Evolutionary conservation across 2,888 invertebrate genomes (phyloP).

Genomic region (Cephus pygmeus): DNA sequence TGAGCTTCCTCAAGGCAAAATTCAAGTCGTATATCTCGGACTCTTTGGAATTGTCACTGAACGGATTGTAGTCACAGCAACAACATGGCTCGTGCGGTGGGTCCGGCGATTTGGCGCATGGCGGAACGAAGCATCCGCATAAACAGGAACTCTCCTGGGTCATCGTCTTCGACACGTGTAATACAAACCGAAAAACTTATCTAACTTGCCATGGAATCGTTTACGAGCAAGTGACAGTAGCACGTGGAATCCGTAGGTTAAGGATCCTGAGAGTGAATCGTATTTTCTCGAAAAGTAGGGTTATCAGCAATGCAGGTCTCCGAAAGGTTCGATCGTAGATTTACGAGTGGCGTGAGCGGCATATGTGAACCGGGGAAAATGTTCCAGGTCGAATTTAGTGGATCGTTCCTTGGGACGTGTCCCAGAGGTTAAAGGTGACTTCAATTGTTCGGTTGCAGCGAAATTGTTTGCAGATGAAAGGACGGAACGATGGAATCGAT

Average conservation of each 20-base stretch:
- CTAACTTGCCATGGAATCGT: not conserved
- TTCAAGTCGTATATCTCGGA: slow-evolving; percentile 49
- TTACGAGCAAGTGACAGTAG: not conserved
- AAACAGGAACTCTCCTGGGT: slow-evolving; percentile 12
- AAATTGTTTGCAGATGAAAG: not conserved
- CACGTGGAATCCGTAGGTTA: not conserved
- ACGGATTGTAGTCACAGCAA: slow-evolving; percentile 53
- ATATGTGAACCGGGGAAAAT: not conserved
- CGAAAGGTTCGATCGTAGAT: not conserved
- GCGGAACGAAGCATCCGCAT: slow-evolving; percentile 33
- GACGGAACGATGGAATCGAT: not conserved
- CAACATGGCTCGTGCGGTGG: slow-evolving; percentile 49
- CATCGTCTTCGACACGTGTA: not conserved
- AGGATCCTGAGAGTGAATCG: not conserved
- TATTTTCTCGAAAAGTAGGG: not conserved
- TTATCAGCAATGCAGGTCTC: not conserved
- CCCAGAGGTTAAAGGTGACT: not conserved
- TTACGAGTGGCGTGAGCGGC: not conserved
- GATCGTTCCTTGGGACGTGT: not conserved
- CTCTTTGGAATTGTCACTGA: slow-evolving; percentile 47
- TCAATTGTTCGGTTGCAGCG: not conserved
- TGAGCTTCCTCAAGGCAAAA: slow-evolving; percentile 54
- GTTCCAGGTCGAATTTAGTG: not conserved
- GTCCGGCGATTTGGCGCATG: slow-evolving; percentile 14
- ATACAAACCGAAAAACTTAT: not conserved